phyloP scores from a whole-genome alignment of 30 jellyfish, hydroid and myxozoan genomes.

The Aurelia aurita complex sp. Pacific region DNA sequence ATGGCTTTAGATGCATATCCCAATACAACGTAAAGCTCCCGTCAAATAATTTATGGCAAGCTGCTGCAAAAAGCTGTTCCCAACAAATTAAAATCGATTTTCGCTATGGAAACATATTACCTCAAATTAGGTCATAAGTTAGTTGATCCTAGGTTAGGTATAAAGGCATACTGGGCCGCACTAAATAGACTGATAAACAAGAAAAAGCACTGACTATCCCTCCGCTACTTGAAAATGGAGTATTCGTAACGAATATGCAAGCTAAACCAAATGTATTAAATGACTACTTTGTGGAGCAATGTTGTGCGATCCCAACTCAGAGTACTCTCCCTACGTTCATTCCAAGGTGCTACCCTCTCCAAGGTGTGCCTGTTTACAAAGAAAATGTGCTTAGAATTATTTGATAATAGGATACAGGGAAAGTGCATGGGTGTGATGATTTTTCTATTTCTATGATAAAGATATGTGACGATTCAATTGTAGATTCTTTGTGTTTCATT shows the following conservation, averaged over 20 bases:
- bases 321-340: slow-evolving; percentile 1
- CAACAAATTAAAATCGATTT: neutral
- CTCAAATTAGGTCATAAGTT: neutral
- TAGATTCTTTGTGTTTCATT: neutral
- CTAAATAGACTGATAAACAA: slow-evolving; percentile 1
- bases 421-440: neutral
- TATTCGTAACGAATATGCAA: neutral
- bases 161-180: neutral
- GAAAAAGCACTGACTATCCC: neutral
- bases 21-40: neutral
- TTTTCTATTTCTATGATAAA: neutral
- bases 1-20: too few species aligned
- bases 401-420: neutral
- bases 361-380: neutral
- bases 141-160: slow-evolving; percentile 11
- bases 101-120: neutral
- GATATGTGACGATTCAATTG: neutral
- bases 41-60: slow-evolving; percentile 22
- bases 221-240: neutral
- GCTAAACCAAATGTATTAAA: slow-evolving; percentile 6
- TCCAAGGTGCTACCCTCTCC: neutral
- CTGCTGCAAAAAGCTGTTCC: neutral
- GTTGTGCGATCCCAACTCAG: neutral
- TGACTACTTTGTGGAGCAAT: slow-evolving; percentile 6
- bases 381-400: neutral